Evolutionary conservation across 2,888 invertebrate genomes (phyloP).

Genomic region (Chalcosyrphus nemorum): DNA sequence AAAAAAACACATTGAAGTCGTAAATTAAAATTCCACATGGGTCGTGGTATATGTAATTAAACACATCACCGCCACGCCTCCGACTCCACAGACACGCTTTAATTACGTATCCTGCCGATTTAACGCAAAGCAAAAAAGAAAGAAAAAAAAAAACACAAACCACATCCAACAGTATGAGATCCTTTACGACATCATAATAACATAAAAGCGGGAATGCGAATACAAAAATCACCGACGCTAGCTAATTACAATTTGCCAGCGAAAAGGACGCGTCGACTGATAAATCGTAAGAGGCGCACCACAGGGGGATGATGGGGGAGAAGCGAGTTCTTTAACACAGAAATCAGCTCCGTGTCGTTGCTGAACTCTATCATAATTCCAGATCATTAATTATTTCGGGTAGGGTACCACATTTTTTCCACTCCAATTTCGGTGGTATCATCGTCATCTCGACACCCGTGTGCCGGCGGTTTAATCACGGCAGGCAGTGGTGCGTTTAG

Average conservation of each 20-base stretch:
- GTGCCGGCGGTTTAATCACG: slow-evolving; percentile 21
- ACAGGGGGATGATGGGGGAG: neutral
- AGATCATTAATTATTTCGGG: slow-evolving; percentile 65
- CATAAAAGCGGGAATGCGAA: slow-evolving; percentile 49
- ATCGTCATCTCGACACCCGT: slow-evolving; percentile 27
- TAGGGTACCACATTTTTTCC: slow-evolving; percentile 34
- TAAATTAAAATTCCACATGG: slow-evolving; percentile 38
- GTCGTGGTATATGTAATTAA: slow-evolving; percentile 50
- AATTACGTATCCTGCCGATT: slow-evolving; percentile 57
- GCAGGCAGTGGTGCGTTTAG: neutral
- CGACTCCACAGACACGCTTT: slow-evolving; percentile 34
- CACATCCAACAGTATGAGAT: neutral
- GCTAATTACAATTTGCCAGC: slow-evolving; percentile 50
- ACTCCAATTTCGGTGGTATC: slow-evolving; percentile 16
- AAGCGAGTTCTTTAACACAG: too few species aligned
- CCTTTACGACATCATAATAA: slow-evolving; percentile 47
- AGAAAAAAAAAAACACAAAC: slow-evolving; percentile 2
- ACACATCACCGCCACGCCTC: slow-evolving; percentile 46
- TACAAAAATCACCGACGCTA: slow-evolving; percentile 36
- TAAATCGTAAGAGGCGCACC: neutral
- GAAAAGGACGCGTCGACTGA: neutral
- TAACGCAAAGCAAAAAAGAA: slow-evolving; percentile 23
- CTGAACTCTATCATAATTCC: slow-evolving; percentile 55
- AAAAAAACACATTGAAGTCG: neutral
- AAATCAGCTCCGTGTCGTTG: neutral